Percentiles rank a stretch among this genome's conserved stretches.
These are phyloP conservation scores for Hyposoter dolosus DNA, from an alignment of 2,888 invertebrate genomes.

Conservation along the genomic window DNA sequence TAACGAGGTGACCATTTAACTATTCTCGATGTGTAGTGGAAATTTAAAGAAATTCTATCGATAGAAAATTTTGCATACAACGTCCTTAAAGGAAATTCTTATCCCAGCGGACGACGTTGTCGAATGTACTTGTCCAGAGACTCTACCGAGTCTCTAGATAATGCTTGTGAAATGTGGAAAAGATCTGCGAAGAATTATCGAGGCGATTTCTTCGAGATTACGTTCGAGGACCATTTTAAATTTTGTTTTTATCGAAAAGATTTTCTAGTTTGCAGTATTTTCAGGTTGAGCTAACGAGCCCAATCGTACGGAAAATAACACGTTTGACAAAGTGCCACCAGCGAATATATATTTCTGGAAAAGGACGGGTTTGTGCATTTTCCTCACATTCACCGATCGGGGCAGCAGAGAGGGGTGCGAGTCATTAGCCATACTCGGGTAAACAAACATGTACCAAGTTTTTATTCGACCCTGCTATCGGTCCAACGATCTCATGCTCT, in stretches of 20 bases:
- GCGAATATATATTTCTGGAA: neutral
- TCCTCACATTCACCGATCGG: neutral
- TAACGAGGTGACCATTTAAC: too few relatives aligned
- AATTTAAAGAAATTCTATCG: too few relatives aligned
- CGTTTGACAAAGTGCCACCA: constrained; percentile 2
- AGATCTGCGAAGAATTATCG: neutral
- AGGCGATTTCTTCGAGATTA: neutral
- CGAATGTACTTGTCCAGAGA: too few relatives aligned
- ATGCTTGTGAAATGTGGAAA: neutral
- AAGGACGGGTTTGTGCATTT: neutral
- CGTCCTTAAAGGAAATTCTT: too few relatives aligned
- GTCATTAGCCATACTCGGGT: constrained; percentile 7
- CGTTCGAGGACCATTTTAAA: neutral
- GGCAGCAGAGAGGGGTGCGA: neutral
- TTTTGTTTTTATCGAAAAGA: neutral
- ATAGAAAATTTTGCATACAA: too few relatives aligned
- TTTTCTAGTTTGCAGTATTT: constrained; percentile 15
- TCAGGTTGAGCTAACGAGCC: constrained; percentile 10
- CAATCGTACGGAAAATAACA: constrained; percentile 20
- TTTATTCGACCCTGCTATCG: constrained; percentile 2
- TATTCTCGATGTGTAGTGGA: too few relatives aligned
- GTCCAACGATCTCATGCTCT: neutral
- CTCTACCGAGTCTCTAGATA: too few relatives aligned
- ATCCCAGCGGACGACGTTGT: too few relatives aligned
- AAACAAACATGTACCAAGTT: constrained; percentile 5